Evolutionary conservation across 2,888 invertebrate species (phyloP), one percentile per base, ranked within the genome.

Genomic region (Caenorhabditis becei): DNA sequence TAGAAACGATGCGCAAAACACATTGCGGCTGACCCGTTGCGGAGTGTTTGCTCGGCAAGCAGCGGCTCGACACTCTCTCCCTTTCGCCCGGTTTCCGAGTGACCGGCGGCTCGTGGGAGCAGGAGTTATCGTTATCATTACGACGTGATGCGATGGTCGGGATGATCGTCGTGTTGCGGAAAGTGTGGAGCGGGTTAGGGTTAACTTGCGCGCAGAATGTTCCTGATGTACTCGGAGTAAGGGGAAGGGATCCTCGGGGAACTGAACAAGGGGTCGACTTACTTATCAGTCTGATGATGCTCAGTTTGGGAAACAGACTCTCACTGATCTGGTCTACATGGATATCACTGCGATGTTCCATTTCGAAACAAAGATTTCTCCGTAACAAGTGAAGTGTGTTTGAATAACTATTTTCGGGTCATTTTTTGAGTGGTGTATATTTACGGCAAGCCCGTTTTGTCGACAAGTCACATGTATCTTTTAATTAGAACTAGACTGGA

Each of bases 11-110:
- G 53, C 61, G 51, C 51, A 51, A 28, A 71, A 62, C 71, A 62
- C 44, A 62, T 62, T 69, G 35, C 35, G 62, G 47, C 14, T 24
- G 53, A 23, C 51, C 51, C 35, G 49, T 66, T 24, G 41, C 28
- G 32, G 47, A 32, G 58, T 71, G 62, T 71, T 71, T 71, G 62
- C 71, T 71, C 71, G 62, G 54, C 71, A 54, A 71, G 71, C 62
- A 54, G 62, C 56, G 20, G 56, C 47, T 28, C 24, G 67, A 67
- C 67, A 47, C 54, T 49, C 49, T 24, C 47, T 49, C 44, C 26
- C 8, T 69, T 58, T 44, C 32, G 47, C 2, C 18, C 47, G 10
- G 47, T 47, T 47, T 47, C 47, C 47, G 47, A 47, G 47, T 63
- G 63, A 63, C 56, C 44, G 18, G 56, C 67, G 26, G 26, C 41